Evolutionary conservation across 2,113 vertebrate species (phyloP), one percentile per base, ranked within the genome.

Genomic region (Hippocampus mohnikei): DNA sequence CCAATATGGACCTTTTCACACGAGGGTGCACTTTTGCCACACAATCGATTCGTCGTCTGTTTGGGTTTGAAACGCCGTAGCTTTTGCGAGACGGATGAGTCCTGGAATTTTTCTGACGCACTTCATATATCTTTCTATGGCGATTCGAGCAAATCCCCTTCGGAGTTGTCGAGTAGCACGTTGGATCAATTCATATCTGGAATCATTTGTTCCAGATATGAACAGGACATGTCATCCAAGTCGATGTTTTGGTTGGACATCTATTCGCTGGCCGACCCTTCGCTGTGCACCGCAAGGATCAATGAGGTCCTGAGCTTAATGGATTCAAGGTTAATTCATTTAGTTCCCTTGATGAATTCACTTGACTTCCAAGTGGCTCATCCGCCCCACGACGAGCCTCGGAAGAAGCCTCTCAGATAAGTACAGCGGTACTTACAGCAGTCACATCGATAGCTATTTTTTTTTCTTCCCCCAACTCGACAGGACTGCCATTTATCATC

Each of bases 261-360:
- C 79, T 74, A 71, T 73, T 76, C 44, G 21, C 41, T 55, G 65
- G 62, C 62, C 67, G 65, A 67, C 37, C 1, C n/a, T 48, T 29
- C 56, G 40, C 33, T 37, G 29, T n/a, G 15, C 56, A 66, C 27
- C 21, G 42, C 46, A 68, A 64, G 23, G 63, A 67, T 73, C 55
- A 40, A 70, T 71, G 66, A 80, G 81, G 74, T 61, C 70, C 37
- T 29, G 11, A 70, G 72, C 83, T 66, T 78, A 84, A 84, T 76
- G 71, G 71, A 81, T 84, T 84, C 76, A 70, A 78, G 72, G 71
- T 79, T 80, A 79, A 84, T 83, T 84, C 33, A 74, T 85, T 80
- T 75, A 70, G 74, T 77, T 71, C 70, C 66, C 76, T 77, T 37
- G 52, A 59, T 25, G 25, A 66, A 72, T 52, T 77, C 42, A 67